A percentile compares a stretch with the other conserved stretches of the same genome.
These are phyloP conservation scores for Radopholus similis DNA, from an alignment of 1,140 invertebrate species.

Conservation along the genomic window DNA sequence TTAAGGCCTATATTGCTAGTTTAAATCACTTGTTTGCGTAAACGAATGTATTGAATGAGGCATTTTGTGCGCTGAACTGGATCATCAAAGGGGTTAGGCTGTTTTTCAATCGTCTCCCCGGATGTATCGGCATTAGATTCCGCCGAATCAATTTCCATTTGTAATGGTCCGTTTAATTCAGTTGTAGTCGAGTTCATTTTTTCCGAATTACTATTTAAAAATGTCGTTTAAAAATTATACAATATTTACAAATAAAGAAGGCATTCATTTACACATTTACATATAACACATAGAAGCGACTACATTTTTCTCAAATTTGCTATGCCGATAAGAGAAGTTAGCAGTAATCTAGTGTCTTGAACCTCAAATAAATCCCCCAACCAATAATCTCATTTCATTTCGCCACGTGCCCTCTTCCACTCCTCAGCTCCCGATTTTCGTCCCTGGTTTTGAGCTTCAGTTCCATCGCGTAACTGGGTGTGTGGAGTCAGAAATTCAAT, in stretches of 20 bases:
- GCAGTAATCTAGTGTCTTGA: not conserved
- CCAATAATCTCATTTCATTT: slow-evolving; percentile 1
- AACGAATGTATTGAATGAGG: slow-evolving; percentile 25
- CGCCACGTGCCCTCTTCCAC: slow-evolving; percentile 21
- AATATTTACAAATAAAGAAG: not conserved
- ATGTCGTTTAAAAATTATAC: not conserved
- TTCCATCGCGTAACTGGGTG: slow-evolving; percentile 30
- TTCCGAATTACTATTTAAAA: not conserved
- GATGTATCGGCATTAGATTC: too few species aligned
- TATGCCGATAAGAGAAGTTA: not conserved
- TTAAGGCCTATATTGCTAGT: not conserved
- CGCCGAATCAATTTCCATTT: too few species aligned
- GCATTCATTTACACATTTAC: not conserved
- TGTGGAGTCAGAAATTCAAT: slow-evolving; percentile 30
- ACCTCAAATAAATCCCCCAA: not conserved
- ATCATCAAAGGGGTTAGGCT: slow-evolving; percentile 29
- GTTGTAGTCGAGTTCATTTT: not conserved
- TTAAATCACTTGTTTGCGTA: slow-evolving; percentile 10
- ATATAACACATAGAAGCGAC: not conserved
- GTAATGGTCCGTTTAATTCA: not conserved
- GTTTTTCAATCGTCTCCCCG: too few species aligned
- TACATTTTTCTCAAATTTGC: not conserved
- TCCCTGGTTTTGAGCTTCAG: slow-evolving; percentile 34
- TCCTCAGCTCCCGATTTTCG: slow-evolving; percentile 22
- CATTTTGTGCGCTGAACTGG: slow-evolving; percentile 24